A percentile compares a stretch with the other conserved stretches of the same genome.
phyloP scores from a whole-genome alignment of 1,140 invertebrate genomes.

The Patella vulgata region DNA sequence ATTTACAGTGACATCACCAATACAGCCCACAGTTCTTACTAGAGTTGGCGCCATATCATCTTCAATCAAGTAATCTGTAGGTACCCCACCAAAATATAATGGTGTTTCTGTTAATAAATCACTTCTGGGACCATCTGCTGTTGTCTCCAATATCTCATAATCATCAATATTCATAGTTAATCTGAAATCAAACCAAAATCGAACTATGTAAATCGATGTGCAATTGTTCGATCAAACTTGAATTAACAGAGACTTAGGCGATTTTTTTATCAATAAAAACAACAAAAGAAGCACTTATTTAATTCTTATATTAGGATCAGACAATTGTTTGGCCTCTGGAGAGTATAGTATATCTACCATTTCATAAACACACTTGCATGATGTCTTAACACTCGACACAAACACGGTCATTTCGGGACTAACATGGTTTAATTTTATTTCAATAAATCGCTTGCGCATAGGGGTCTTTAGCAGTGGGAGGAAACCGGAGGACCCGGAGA shows the following conservation, averaged over 20 bases:
- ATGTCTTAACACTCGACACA: too few relatives aligned
- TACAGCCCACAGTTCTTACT: conserved; percentile 80
- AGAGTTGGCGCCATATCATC: conserved; percentile 59
- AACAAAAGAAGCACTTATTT: too few relatives aligned
- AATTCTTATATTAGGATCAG: background rate
- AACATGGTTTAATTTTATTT: too few relatives aligned
- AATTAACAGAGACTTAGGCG: too few relatives aligned
- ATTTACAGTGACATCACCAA: conserved; percentile 88
- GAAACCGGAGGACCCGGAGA: too few relatives aligned
- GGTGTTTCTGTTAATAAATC: conserved; percentile 54
- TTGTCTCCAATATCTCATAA: conserved; percentile 59
- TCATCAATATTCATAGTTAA: conserved; percentile 86
- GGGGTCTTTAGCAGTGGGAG: too few relatives aligned
- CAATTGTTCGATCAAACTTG: too few relatives aligned
- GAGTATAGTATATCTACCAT: too few relatives aligned
- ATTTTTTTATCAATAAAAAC: too few relatives aligned
- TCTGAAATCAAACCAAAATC: conserved; percentile 63
- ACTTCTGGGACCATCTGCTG: conserved; percentile 63
- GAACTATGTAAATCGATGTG: background rate
- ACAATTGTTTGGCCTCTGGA: background rate
- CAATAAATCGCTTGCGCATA: too few relatives aligned
- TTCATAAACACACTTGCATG: too few relatives aligned
- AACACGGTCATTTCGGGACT: too few relatives aligned
- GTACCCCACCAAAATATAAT: conserved; percentile 87
- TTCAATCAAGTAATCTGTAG: conserved; percentile 70